A percentile compares a stretch with the other conserved stretches of the same genome.
phyloP scores from a whole-genome alignment of 92 coral and sea anemone genomes.

The Umimayanthus kanabou region DNA sequence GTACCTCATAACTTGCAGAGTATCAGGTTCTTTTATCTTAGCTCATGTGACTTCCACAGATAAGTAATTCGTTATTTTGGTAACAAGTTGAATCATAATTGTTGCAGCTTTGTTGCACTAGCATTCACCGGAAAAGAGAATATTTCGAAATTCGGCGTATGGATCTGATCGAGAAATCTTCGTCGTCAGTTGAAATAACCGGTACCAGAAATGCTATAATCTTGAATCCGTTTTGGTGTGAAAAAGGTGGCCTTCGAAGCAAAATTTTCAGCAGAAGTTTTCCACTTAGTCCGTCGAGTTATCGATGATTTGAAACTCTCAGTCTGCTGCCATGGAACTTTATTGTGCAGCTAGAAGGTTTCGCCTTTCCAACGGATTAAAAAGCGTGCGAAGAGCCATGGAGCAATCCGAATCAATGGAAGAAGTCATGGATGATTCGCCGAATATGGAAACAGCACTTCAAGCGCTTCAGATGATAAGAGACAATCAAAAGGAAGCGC shows the following conservation, averaged over 20 bases:
- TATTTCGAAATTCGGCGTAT: neutral
- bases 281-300: neutral
- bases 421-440: slow-evolving; percentile 15
- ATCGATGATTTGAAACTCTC: neutral
- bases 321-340: slow-evolving; percentile 13
- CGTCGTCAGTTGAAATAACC: neutral
- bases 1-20: neutral
- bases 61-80: neutral
- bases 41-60: neutral
- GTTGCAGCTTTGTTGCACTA: neutral
- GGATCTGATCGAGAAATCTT: neutral
- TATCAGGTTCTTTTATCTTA: neutral
- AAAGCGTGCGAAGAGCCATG: neutral
- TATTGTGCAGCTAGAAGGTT: slow-evolving; percentile 11
- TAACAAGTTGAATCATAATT: neutral
- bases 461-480: slow-evolving; percentile 51
- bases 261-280: neutral
- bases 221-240: too few relatives aligned
- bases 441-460: slow-evolving; percentile 40
- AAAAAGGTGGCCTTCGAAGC: neutral
- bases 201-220: too few relatives aligned
- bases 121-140: neutral
- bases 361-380: slow-evolving; percentile 15
- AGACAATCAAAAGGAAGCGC: slow-evolving; percentile 54
- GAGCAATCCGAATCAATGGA: neutral